phyloP scores from a whole-genome alignment of 2,888 invertebrate species.

The Leucoma salicis region DNA sequence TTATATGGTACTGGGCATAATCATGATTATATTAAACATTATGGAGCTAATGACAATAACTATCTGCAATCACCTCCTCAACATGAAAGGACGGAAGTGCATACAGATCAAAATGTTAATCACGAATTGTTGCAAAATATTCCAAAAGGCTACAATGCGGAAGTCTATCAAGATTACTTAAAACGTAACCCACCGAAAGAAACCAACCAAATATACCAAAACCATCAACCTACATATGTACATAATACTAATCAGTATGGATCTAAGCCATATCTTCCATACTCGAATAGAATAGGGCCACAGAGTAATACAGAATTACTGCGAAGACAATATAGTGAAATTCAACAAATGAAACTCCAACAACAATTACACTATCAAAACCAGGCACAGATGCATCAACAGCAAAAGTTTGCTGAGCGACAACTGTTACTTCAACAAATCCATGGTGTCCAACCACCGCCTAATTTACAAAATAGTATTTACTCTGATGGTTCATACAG shows the following conservation, averaged over 20 bases:
- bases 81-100: constrained; percentile 66
- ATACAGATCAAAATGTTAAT: constrained; percentile 72
- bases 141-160: constrained; percentile 81
- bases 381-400: constrained; percentile 84
- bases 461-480: constrained; percentile 75
- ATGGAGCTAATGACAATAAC: constrained; percentile 81
- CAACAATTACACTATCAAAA: constrained; percentile 84
- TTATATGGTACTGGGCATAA: constrained; percentile 80
- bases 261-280: constrained; percentile 76
- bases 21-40: constrained; percentile 78
- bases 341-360: constrained; percentile 85
- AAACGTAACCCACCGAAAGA: constrained; percentile 82
- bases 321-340: constrained; percentile 83
- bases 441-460: constrained; percentile 77
- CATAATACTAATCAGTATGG: constrained; percentile 73
- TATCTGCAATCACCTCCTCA: constrained; percentile 75
- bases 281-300: constrained; percentile 75
- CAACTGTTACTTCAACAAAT: constrained; percentile 84
- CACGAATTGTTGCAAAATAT: constrained; percentile 71
- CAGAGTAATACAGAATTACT: constrained; percentile 83
- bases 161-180: constrained; percentile 80
- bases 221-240: constrained; percentile 75
- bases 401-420: constrained; percentile 84
- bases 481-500: constrained; percentile 74
- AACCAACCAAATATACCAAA: constrained; percentile 81